phyloP scores from a whole-genome alignment of 2,797 vertebrate species.

The Esox lucius region DNA sequence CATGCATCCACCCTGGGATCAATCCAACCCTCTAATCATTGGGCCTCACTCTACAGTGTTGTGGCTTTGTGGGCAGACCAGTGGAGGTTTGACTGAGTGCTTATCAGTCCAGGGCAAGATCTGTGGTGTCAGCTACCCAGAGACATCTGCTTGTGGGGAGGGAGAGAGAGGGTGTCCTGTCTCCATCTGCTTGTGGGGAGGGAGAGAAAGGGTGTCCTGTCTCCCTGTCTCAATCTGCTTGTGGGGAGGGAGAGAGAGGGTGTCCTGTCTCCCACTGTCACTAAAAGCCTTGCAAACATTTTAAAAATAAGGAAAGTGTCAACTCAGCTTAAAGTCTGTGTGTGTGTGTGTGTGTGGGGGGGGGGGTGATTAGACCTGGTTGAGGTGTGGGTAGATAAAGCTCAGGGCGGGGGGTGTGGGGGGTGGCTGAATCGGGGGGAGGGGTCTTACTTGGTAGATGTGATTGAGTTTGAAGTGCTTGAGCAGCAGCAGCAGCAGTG shows the following conservation, averaged over 20 bases:
- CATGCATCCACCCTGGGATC: background rate
- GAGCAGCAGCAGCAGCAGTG: conserved; percentile 89
- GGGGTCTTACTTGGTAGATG: conserved; percentile 84
- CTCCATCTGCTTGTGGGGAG: too few relatives aligned
- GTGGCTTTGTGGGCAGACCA: conserved; percentile 1
- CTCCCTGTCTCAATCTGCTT: too few relatives aligned
- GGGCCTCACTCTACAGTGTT: too few relatives aligned
- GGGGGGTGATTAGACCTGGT: conserved; percentile 79
- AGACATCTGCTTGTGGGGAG: conserved; percentile 14
- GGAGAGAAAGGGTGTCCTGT: too few relatives aligned
- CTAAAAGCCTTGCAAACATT: too few relatives aligned
- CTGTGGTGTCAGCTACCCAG: background rate
- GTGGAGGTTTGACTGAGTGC: conserved; percentile 13
- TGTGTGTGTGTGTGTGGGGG: background rate
- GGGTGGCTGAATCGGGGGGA: too few relatives aligned
- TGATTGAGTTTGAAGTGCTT: conserved; percentile 97
- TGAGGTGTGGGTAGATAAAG: conserved; percentile 73
- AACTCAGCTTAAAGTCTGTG: too few relatives aligned
- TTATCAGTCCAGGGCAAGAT: conserved; percentile 28
- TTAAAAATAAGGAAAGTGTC: too few relatives aligned
- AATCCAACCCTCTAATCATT: background rate
- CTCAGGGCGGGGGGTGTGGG: too few relatives aligned
- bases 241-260: too few relatives aligned
- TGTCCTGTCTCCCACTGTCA: too few relatives aligned
- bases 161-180: conserved; percentile 4